phyloP scores from a whole-genome alignment of 2,113 vertebrate species.

The Todiramphus chloris region DNA sequence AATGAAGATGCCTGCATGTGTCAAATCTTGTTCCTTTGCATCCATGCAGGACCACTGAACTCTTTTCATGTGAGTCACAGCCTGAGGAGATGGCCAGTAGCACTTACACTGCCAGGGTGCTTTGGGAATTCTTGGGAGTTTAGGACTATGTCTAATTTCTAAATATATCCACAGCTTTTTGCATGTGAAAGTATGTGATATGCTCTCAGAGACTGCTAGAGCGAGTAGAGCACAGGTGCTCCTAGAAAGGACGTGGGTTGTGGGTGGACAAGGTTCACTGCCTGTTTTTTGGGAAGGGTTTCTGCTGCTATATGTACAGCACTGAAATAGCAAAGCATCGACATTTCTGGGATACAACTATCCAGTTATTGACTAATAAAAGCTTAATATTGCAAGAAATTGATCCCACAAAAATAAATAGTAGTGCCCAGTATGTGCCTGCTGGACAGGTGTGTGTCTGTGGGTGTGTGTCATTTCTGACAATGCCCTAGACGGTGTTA shows the following conservation, averaged over 20 bases:
- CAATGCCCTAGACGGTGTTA: not conserved
- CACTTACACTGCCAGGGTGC: not conserved
- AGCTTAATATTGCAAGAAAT: not conserved
- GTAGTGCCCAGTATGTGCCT: not conserved
- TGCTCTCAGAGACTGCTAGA: not conserved
- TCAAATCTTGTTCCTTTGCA: not conserved
- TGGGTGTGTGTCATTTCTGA: not conserved
- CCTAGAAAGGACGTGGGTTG: rapidly evolving
- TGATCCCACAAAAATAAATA: not conserved
- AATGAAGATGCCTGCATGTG: not conserved
- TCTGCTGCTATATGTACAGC: not conserved
- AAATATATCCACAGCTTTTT: not conserved
- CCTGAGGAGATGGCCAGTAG: not conserved
- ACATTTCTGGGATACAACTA: not conserved
- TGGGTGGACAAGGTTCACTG: not conserved
- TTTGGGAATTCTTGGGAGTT: not conserved
- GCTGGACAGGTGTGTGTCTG: not conserved
- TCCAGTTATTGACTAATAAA: not conserved
- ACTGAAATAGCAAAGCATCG: not conserved
- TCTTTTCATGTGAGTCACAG: not conserved
- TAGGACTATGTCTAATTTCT: not conserved
- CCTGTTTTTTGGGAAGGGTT: not conserved
- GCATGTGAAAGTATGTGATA: not conserved
- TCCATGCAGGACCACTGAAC: not conserved
- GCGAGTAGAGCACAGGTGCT: not conserved